Evolutionary conservation across 2,797 vertebrate species (phyloP), one percentile per base, ranked within the genome.

Genomic region (Oophaga sylvatica): DNA sequence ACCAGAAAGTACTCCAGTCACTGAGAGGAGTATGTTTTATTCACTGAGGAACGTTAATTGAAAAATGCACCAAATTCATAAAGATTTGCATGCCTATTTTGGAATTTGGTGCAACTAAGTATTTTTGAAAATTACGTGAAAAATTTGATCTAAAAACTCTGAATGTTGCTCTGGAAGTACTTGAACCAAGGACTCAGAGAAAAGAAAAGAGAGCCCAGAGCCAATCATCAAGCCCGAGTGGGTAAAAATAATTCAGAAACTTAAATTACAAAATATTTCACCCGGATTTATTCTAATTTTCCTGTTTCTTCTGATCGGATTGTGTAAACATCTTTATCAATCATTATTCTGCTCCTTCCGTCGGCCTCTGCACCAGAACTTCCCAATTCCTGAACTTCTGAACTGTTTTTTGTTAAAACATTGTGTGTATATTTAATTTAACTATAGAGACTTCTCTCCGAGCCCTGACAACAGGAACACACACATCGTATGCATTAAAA

Each of bases 381-480:
- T 82, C 86, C 80, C 70, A 77, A 83, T 65, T 77, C 71, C 31
- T 82, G 80, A 87, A 87, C 80, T 87, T 78, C 59, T 77, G 80
- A 87, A 87, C 86, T 77, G 48, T 87, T 87, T 70, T 82, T 76
- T 76, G 70, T 76, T 67, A 82, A 75, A 65, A 76, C 81, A 87
- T 26, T 22, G 19, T 31, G 12, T 77, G 79, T 87, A 82, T 82
- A 83, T 82, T 87, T 87, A 65, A 83, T 82, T 87, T 83, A 63
- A 53, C 80, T 83, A 87, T 77, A 77, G 71, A 82, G 71, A 77
- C 86, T 87, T 62, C 57, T 67, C 22, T 87, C 68, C 45, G 31
- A 87, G 81, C 35, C 65, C 60, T 77, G 70, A 82, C 57, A 81
- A 75, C 80, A 82, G 80, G 80, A 87, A 87, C 70, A 76, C 86